phyloP scores from a whole-genome alignment of 2,113 vertebrate genomes.

The Callospermophilus lateralis region DNA sequence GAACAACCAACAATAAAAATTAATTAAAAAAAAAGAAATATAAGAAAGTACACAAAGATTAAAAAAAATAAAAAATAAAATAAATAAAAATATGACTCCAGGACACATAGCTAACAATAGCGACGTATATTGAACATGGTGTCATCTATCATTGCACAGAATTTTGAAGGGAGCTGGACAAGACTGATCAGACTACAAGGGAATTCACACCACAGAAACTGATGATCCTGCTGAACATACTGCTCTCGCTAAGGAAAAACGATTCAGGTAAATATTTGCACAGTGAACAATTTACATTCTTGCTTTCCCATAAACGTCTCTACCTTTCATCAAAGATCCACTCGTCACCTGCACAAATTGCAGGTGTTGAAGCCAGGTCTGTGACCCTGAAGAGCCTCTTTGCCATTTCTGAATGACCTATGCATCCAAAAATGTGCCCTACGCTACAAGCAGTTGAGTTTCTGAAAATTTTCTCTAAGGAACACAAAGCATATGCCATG shows the following conservation, averaged over 20 bases:
- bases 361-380: constrained; percentile 62
- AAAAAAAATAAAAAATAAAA: no score
- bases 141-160: background rate
- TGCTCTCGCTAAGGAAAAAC: background rate
- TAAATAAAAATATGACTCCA: background rate
- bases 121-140: background rate
- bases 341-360: constrained; percentile 67
- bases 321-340: constrained; percentile 65
- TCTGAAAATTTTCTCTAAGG: constrained; percentile 56
- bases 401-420: constrained; percentile 48
- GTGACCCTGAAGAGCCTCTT: constrained; percentile 48
- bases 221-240: constrained; percentile 3
- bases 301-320: constrained; percentile 68
- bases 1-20: no score
- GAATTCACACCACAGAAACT: background rate
- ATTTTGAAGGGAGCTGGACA: background rate
- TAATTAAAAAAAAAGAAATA: no score
- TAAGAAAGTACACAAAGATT: no score
- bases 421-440: constrained; percentile 52
- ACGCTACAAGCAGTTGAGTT: background rate
- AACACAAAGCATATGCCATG: constrained; percentile 55
- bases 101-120: background rate
- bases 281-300: constrained; percentile 70
- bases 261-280: constrained; percentile 68
- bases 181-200: background rate